These are phyloP conservation scores for Sebastes elongatus DNA, from an alignment of 2,797 vertebrate species.

Conservation along the genomic window DNA sequence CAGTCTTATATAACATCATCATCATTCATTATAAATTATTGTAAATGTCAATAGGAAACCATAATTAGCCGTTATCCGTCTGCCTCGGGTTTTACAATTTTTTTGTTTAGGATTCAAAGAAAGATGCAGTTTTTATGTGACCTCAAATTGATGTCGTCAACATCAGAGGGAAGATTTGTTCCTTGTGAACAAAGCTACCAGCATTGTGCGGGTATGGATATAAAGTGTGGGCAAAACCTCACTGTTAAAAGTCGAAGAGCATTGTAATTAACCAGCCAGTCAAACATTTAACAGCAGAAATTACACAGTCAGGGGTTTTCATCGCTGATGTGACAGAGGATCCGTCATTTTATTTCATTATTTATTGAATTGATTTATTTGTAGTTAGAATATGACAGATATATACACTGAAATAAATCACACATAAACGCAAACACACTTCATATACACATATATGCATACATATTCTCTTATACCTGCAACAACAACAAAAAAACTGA, in stretches of 20 bases:
- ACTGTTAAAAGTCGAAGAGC: too few species aligned
- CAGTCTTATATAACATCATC: neutral
- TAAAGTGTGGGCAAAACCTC: neutral
- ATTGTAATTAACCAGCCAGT: neutral
- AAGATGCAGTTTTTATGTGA: neutral
- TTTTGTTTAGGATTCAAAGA: neutral
- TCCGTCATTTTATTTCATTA: neutral
- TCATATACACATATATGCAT: neutral
- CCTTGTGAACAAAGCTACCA: neutral
- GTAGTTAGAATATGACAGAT: neutral
- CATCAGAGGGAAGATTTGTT: neutral
- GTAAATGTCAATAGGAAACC: neutral
- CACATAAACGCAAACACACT: neutral
- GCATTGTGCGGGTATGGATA: neutral
- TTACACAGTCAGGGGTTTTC: neutral
- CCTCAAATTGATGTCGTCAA: constrained; percentile 6
- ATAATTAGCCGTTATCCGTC: neutral
- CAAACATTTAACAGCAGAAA: neutral
- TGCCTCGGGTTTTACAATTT: neutral
- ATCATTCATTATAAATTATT: neutral
- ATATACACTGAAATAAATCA: neutral
- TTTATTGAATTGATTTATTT: neutral
- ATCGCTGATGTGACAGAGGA: neutral
- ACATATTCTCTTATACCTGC: neutral
- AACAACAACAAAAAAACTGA: neutral